Conservation (phyloP, 37 sponge, comb jelly and placozoan species). For the Hormiphora californensis region DNA sequence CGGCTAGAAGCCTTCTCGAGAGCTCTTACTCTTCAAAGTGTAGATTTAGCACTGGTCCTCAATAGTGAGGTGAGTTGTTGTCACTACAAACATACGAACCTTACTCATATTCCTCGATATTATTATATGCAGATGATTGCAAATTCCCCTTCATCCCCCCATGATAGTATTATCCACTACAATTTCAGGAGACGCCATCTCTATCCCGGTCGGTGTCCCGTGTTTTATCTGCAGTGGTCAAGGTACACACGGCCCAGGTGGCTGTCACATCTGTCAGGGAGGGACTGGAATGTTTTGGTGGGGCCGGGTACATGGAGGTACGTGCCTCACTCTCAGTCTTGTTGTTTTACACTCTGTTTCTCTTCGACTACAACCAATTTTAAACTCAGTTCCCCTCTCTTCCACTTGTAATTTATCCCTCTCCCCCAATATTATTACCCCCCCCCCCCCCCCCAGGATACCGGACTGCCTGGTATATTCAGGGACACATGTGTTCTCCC, state of each 20-base stretch:
- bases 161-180: background rate
- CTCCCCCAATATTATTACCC: background rate
- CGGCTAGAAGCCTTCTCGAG: constrained; percentile 67
- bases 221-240: constrained; percentile 70
- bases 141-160: background rate
- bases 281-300: constrained; percentile 91
- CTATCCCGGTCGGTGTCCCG: constrained; percentile 31
- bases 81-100: background rate
- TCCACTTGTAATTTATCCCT: no score
- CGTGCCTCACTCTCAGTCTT: background rate
- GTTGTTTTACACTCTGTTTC: background rate
- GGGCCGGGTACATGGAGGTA: constrained; percentile 89
- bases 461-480: constrained; percentile 75
- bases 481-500: constrained; percentile 93
- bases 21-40: background rate
- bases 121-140: background rate
- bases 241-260: constrained; percentile 89
- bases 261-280: constrained; percentile 73
- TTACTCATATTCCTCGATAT: no score
- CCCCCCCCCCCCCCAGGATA: constrained; percentile 56
- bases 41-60: background rate
- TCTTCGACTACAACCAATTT: no score
- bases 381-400: no score
- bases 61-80: background rate
- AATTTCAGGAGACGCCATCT: background rate